Evolutionary conservation across 2,797 vertebrate species (phyloP), one percentile per base, ranked within the genome.

Genomic region (Phrynocephalus guinanensis): DNA sequence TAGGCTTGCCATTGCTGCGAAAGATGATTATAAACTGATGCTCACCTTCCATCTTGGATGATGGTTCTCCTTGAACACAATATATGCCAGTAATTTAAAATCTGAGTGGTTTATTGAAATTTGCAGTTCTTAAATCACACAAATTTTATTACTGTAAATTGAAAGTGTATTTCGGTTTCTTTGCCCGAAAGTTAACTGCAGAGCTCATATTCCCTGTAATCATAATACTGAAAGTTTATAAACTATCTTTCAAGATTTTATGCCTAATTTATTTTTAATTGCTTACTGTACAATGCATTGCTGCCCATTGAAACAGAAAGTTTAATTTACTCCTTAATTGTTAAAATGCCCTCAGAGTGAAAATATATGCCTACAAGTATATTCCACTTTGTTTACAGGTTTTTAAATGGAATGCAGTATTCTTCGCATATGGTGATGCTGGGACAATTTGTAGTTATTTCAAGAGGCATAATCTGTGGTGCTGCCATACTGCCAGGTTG

Each of bases 61-160:
- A 96, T 96, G 88, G 92, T 92, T 96, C 88, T 92, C 92, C 95
- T 95, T 96, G 95, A 96, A 97, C 96, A 95, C 93, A 95, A 95
- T 95, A 93, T 92, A 73, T 93, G 93, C 93, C 93, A 91, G 92
- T 94, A 95, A 96, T 96, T 94, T 95, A 95, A 96, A 97, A 95
- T 95, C 92, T 90, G 75, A 56, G 90, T 95, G 93, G 93, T 93
- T 93, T 96, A 92, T 93, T 28, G 0, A 87, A 38, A 92, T 90
- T 95, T 93, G 91, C 94, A 92, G 86, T 95, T 93, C 94, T 95
- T 95, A 95, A 97, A 95, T 91, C 80, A 95, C 94, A 72, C 93
- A 95, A 96, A 97, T 96, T 97, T 93, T 96, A 91, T 96, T 96
- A 96, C 88, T 95, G 88, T 92, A 95, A 93, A 91, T 89, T 94